These are phyloP conservation scores for Anneissia japonica DNA, from an alignment of 35 echinoderm and acorn worm species.

Conservation along the genomic window DNA sequence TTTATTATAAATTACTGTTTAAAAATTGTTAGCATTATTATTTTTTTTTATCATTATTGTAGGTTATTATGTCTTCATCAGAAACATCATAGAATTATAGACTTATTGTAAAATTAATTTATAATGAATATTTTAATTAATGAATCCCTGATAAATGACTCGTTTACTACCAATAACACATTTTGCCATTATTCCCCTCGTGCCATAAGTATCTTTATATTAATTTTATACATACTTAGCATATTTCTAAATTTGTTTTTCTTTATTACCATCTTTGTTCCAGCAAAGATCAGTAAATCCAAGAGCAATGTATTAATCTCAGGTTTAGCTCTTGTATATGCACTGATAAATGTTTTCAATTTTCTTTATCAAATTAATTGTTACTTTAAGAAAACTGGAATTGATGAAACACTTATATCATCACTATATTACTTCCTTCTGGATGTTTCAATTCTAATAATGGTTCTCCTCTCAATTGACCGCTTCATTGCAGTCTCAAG, in stretches of 20 bases:
- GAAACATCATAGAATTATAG: no score
- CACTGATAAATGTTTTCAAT: neutral
- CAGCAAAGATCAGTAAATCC: neutral
- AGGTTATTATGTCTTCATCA: no score
- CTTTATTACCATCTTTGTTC: neutral
- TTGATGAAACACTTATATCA: neutral
- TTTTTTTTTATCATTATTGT: no score
- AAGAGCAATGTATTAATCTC: neutral
- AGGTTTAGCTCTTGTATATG: neutral
- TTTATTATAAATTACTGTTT: no score
- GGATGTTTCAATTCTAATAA: neutral
- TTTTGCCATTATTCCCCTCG: neutral
- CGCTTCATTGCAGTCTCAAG: neutral
- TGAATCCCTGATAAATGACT: no score
- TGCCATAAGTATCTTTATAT: neutral
- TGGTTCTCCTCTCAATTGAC: neutral
- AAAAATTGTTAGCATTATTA: no score
- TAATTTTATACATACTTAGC: neutral
- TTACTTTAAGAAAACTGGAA: neutral
- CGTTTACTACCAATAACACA: no score
- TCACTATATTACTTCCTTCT: neutral
- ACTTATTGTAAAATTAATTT: no score
- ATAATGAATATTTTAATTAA: no score
- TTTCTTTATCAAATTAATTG: neutral
- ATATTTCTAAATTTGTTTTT: neutral